Evolutionary conservation across 2,888 invertebrate species (phyloP).

Genomic region (Drosophila infuscata): DNA sequence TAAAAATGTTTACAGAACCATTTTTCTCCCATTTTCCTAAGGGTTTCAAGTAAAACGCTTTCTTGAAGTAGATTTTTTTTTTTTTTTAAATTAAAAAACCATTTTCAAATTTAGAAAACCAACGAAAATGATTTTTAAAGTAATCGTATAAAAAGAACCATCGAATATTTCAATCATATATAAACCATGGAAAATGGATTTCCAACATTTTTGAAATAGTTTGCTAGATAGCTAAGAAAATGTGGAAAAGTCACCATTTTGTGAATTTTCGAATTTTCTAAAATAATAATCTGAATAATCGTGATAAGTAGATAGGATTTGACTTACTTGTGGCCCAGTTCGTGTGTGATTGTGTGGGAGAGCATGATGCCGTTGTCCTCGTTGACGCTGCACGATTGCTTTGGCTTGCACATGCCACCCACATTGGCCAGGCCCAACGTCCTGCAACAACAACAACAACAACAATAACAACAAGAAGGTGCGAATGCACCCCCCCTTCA

Average conservation of each 20-base stretch:
- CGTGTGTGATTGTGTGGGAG: conserved; percentile 95
- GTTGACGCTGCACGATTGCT: conserved; percentile 94
- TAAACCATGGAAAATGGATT: neutral
- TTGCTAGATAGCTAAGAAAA: neutral
- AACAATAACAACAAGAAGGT: neutral
- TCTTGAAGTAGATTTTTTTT: neutral
- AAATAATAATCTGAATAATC: too few species aligned
- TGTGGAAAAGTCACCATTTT: neutral
- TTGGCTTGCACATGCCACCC: conserved; percentile 94
- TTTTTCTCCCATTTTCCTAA: neutral
- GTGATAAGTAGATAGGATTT: neutral
- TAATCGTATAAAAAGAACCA: neutral
- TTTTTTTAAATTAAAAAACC: neutral
- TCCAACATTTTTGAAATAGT: neutral
- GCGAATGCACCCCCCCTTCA: too few species aligned
- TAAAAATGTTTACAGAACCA: neutral
- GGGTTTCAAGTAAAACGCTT: neutral
- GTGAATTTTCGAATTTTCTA: too few species aligned
- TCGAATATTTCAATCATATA: neutral
- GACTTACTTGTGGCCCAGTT: conserved; percentile 96
- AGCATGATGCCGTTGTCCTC: conserved; percentile 95
- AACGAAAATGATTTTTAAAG: neutral
- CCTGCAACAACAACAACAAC: conserved; percentile 84
- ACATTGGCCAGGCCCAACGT: conserved; percentile 95
- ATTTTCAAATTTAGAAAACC: neutral